Percentiles rank a stretch among this genome's conserved stretches.
These are phyloP conservation scores for Drosophila auraria DNA, from an alignment of 1,140 invertebrate genomes.

Conservation along the genomic window DNA sequence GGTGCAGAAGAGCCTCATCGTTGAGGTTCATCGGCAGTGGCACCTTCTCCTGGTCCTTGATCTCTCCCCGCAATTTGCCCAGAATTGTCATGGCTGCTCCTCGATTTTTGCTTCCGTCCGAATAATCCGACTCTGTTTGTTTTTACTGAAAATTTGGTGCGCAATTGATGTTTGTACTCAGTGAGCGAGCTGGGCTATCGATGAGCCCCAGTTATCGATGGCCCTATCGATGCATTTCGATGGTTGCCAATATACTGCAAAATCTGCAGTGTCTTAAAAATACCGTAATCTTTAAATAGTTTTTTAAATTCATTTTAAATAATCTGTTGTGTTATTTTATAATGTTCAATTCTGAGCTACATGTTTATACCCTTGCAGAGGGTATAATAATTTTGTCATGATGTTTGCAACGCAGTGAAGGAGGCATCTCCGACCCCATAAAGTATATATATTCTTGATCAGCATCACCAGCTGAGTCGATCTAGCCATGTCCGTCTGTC, in stretches of 20 bases:
- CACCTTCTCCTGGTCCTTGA: slow-evolving; percentile 86
- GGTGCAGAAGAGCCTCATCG: slow-evolving; percentile 71
- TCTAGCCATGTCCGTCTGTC: too few relatives aligned
- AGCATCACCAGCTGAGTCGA: too few relatives aligned
- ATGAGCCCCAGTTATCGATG: slow-evolving; percentile 21
- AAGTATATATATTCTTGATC: too few relatives aligned
- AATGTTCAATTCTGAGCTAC: too few relatives aligned
- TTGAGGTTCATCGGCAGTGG: slow-evolving; percentile 88
- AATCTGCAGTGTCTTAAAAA: neutral
- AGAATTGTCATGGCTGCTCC: slow-evolving; percentile 67
- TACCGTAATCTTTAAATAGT: neutral
- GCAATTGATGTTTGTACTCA: slow-evolving; percentile 44
- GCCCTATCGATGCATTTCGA: neutral
- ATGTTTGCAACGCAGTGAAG: too few relatives aligned
- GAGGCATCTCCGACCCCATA: too few relatives aligned
- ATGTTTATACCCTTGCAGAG: too few relatives aligned
- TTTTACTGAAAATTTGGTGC: slow-evolving; percentile 51
- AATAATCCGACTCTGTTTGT: slow-evolving; percentile 17
- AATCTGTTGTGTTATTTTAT: too few relatives aligned
- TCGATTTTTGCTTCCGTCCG: neutral
- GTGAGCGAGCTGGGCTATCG: neutral
- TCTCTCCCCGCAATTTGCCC: slow-evolving; percentile 63
- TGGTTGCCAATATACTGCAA: neutral
- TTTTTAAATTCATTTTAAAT: neutral
- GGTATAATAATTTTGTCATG: too few relatives aligned